phyloP scores from a whole-genome alignment of 2,113 vertebrate species.

The Mobula birostris region DNA sequence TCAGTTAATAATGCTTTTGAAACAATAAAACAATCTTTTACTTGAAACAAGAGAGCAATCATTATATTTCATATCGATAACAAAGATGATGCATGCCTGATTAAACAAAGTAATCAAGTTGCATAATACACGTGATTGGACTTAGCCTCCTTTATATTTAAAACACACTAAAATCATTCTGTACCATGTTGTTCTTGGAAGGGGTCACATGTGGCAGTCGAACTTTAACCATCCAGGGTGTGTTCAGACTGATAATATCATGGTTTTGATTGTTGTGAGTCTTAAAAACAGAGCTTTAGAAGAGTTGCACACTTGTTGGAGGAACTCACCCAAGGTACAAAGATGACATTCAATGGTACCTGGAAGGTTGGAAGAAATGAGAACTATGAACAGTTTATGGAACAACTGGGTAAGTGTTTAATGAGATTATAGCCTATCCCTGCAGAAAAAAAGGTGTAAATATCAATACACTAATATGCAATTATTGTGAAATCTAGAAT shows the following conservation, averaged over 20 bases:
- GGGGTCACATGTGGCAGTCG: conserved; percentile 41
- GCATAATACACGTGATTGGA: not conserved
- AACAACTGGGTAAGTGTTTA: conserved; percentile 74
- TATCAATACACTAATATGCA: not conserved
- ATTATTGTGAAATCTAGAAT: not conserved
- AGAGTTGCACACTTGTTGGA: conserved; percentile 39
- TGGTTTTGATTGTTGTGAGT: conserved; percentile 52
- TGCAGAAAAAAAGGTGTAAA: not conserved
- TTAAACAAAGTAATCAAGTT: not conserved
- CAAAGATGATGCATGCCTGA: not conserved
- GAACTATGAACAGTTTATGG: conserved; percentile 86
- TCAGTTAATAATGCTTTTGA: not conserved
- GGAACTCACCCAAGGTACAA: conserved; percentile 40
- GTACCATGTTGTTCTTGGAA: not conserved
- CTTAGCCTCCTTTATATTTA: not conserved
- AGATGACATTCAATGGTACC: conserved; percentile 72
- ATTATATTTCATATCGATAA: not conserved
- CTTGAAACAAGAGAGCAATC: not conserved
- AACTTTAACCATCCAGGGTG: conserved; percentile 86
- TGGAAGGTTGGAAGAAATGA: conserved; percentile 77
- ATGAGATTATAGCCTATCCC: not conserved
- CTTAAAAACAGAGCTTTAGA: conserved; percentile 50
- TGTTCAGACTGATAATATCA: conserved; percentile 63
- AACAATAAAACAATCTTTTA: not conserved
- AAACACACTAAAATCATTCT: not conserved